Evolutionary conservation across 2,888 invertebrate species (phyloP).

Genomic region (Copidosoma aretas): DNA sequence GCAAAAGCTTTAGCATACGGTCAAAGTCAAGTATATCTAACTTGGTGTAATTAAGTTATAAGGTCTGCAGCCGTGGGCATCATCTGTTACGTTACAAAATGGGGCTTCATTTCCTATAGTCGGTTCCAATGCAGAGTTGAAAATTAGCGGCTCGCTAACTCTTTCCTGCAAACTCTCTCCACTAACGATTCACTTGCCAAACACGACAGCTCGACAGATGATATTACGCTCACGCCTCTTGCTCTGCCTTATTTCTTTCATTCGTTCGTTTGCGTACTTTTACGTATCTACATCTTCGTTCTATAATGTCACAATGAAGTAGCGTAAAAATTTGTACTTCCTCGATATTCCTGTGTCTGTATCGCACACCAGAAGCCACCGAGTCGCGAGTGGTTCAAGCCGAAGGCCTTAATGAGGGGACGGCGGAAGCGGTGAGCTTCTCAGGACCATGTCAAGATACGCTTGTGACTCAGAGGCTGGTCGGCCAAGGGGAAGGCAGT

Average conservation of each 20-base stretch:
- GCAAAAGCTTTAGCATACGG: conserved; percentile 39
- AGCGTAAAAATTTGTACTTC: conserved; percentile 5
- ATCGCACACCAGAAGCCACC: conserved; percentile 48
- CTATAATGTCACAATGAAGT: no score
- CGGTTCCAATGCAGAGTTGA: conserved; percentile 37
- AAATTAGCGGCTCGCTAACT: conserved; percentile 43
- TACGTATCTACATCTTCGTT: no score
- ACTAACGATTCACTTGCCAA: not conserved
- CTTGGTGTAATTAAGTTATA: conserved; percentile 57
- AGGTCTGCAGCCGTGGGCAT: conserved; percentile 49
- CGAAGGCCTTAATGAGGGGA: conserved; percentile 53
- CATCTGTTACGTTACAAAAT: conserved; percentile 56
- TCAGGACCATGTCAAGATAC: conserved; percentile 41
- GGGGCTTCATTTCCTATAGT: conserved; percentile 56
- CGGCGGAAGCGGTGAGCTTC: conserved; percentile 50
- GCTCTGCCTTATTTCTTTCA: no score
- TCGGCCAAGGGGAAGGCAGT: conserved; percentile 49
- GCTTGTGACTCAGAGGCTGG: conserved; percentile 17
- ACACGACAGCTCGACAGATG: not conserved
- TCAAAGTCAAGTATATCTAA: conserved; percentile 49
- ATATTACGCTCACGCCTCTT: not conserved
- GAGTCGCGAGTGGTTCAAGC: conserved; percentile 54
- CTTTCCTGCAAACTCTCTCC: conserved; percentile 26
- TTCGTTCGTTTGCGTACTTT: not conserved
- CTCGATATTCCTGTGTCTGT: not conserved